Evolutionary conservation across 2,797 vertebrate species (phyloP).

Genomic region (Calcarius lapponicus): DNA sequence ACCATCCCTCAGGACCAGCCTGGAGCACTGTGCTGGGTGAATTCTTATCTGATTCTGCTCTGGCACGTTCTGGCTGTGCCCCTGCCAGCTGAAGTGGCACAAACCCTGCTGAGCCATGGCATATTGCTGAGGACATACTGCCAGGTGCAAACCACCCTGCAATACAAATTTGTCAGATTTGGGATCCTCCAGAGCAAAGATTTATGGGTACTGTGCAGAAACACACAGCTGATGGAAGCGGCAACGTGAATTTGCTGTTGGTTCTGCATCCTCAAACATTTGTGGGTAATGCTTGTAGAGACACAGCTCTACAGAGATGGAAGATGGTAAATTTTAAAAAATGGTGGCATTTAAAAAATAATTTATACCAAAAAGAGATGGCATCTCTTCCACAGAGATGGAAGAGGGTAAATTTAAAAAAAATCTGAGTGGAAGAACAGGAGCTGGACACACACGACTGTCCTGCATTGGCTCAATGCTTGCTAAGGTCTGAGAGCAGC

Average conservation of each 20-base stretch:
- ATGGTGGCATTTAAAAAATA: too few species aligned
- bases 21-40: not conserved
- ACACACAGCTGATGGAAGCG: not conserved
- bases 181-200: not conserved
- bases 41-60: not conserved
- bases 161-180: not conserved
- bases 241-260: not conserved
- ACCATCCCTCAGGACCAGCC: rapidly evolving
- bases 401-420: not conserved
- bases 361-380: too few species aligned
- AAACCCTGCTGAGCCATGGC: not conserved
- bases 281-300: not conserved
- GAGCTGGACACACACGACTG: not conserved
- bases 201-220: not conserved
- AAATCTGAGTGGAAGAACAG: not conserved
- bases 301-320: not conserved
- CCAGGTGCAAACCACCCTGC: not conserved
- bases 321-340: not conserved
- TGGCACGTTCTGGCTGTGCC: not conserved
- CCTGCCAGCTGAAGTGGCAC: rapidly evolving
- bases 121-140: not conserved
- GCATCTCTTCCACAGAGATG: too few species aligned
- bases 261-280: not conserved
- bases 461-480: not conserved
- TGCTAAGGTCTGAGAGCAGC: not conserved